These are phyloP conservation scores for Sebastes matsubarae DNA, from an alignment of 2,797 vertebrate genomes.

Conservation along the genomic window DNA sequence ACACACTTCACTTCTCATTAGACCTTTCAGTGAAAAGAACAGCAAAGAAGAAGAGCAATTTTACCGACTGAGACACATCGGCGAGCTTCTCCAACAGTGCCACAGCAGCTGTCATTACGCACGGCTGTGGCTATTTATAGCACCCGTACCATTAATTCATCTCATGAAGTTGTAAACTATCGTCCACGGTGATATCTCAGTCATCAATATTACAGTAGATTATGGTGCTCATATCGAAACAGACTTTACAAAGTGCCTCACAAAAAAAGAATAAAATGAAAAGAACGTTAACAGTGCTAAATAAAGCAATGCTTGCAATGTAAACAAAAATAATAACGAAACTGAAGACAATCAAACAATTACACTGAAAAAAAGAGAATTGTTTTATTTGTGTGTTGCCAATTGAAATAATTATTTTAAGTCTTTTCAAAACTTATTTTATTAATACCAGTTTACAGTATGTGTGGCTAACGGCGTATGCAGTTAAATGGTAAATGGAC, in stretches of 20 bases:
- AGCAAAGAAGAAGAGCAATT: not conserved
- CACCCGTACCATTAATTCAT: not conserved
- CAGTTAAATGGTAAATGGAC: too few species aligned
- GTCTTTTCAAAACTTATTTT: not conserved
- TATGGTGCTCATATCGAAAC: not conserved
- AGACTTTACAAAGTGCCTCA: not conserved
- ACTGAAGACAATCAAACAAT: not conserved
- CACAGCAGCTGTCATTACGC: not conserved
- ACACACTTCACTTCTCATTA: not conserved
- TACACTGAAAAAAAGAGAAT: not conserved
- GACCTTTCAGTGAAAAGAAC: not conserved
- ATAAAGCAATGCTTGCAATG: accelerated
- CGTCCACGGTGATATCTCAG: not conserved
- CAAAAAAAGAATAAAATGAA: not conserved
- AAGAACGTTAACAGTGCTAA: not conserved
- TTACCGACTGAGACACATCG: not conserved
- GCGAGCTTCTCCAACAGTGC: not conserved
- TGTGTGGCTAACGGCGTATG: too few species aligned
- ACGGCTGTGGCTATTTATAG: not conserved
- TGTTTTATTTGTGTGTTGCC: not conserved
- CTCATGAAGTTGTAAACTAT: not conserved
- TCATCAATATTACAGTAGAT: not conserved
- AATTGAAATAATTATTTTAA: too few species aligned
- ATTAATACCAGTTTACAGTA: not conserved
- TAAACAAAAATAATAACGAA: not conserved